phyloP scores from a whole-genome alignment of 2,797 vertebrate genomes.

The Synaphobranchus kaupii region DNA sequence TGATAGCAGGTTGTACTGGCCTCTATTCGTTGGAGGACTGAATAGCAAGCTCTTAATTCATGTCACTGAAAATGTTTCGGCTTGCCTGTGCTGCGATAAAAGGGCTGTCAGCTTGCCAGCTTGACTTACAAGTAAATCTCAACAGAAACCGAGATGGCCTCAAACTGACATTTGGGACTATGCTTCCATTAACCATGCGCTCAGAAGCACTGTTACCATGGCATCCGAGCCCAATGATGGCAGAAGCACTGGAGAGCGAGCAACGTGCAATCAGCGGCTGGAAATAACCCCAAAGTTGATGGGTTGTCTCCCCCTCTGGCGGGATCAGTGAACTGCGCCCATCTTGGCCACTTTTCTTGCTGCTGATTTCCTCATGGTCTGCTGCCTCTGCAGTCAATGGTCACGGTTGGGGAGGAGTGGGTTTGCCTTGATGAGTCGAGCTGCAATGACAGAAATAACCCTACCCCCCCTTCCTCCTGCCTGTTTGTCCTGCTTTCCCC shows the following conservation, averaged over 20 bases:
- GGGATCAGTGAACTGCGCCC: constrained; percentile 33
- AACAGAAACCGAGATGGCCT: not conserved
- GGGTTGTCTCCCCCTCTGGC: constrained; percentile 17
- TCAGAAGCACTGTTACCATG: not conserved
- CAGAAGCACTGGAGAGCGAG: not conserved
- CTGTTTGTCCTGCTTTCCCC: constrained; percentile 22
- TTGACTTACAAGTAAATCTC: not conserved
- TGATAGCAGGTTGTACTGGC: not conserved
- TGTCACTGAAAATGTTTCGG: not conserved
- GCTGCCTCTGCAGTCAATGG: constrained; percentile 52
- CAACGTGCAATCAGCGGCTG: not conserved
- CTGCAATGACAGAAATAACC: constrained; percentile 67
- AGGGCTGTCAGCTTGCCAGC: not conserved
- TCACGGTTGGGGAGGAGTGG: constrained; percentile 26
- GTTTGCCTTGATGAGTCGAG: constrained; percentile 51
- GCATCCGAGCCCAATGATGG: not conserved
- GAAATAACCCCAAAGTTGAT: constrained; percentile 12
- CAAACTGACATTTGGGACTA: not conserved
- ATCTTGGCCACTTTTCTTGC: constrained; percentile 21
- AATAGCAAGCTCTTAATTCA: not conserved
- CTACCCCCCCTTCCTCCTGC: constrained; percentile 46
- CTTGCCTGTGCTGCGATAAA: not conserved
- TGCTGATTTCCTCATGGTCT: constrained; percentile 46
- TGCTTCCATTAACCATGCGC: not conserved
- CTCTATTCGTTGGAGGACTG: not conserved